These are phyloP conservation scores for Chouioia cunea DNA, from an alignment of 2,888 invertebrate genomes.

Conservation along the genomic window DNA sequence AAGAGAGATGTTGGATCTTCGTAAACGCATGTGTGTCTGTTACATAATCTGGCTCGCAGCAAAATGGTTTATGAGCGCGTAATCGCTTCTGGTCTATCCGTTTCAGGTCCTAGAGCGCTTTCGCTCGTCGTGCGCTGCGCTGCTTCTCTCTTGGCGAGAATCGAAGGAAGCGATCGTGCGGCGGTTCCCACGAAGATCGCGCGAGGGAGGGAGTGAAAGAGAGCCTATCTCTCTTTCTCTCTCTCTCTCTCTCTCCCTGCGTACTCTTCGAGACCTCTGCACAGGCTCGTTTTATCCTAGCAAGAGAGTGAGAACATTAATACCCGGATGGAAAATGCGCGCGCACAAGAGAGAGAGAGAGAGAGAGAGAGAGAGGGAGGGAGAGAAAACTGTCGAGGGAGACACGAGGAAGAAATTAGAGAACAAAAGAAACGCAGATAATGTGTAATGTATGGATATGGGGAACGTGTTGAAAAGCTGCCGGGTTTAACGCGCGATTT, in stretches of 20 bases:
- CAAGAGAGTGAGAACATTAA: slow-evolving; percentile 27
- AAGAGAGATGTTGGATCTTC: no score
- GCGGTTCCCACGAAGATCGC: slow-evolving; percentile 58
- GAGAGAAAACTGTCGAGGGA: background rate
- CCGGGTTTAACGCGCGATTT: slow-evolving; percentile 29
- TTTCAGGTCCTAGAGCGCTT: slow-evolving; percentile 40
- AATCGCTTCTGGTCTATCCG: slow-evolving; percentile 27
- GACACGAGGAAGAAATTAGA: slow-evolving; percentile 37
- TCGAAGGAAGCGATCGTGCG: slow-evolving; percentile 47
- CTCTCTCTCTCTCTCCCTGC: slow-evolving; percentile 15
- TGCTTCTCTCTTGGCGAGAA: slow-evolving; percentile 21
- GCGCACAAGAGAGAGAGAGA: background rate
- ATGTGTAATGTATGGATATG: slow-evolving; percentile 31
- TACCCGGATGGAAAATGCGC: slow-evolving; percentile 34
- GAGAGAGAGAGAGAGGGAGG: background rate
- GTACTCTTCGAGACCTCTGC: background rate
- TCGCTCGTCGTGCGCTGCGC: slow-evolving; percentile 12
- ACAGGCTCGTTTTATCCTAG: background rate
- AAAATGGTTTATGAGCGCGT: no score
- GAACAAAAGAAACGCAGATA: slow-evolving; percentile 41
- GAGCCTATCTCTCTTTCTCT: slow-evolving; percentile 12
- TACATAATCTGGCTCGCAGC: no score
- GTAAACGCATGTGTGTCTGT: no score
- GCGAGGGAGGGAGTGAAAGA: slow-evolving; percentile 28
- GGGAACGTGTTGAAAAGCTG: slow-evolving; percentile 39